Conservation (phyloP, 2,797 vertebrate genomes). For the Carcharodon carcharias region DNA sequence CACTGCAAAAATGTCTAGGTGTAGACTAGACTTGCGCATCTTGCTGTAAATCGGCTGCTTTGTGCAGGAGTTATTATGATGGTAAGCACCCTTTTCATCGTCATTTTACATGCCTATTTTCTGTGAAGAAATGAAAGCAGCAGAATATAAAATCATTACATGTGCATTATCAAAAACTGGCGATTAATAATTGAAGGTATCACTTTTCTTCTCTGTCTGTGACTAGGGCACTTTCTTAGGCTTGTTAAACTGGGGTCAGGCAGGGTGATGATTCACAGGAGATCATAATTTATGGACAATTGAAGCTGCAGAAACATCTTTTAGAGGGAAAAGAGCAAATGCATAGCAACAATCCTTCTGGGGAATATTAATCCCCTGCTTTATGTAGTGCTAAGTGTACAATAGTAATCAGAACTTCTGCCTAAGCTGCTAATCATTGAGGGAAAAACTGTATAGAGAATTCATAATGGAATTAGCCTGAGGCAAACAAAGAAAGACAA, state of each 20-base stretch:
- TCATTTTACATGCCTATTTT: conserved; percentile 40
- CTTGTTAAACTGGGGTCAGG: conserved; percentile 82
- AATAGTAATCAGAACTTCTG: conserved; percentile 99
- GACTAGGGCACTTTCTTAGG: conserved; percentile 70
- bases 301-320: conserved; percentile 97
- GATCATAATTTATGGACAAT: conserved; percentile 99
- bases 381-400: conserved; percentile 99
- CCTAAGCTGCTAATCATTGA: conserved; percentile 99
- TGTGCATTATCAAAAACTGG: conserved; percentile 61
- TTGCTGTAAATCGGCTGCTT: not conserved
- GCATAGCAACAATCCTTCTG: conserved; percentile 98
- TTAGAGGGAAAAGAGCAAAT: conserved; percentile 89
- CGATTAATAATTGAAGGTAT: conserved; percentile 93
- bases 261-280: conserved; percentile 92
- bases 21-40: not conserved
- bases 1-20: not conserved
- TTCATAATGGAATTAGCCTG: conserved; percentile 99
- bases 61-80: not conserved
- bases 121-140: conserved; percentile 39
- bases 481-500: conserved; percentile 89
- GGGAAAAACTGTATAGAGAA: conserved; percentile 99
- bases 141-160: conserved; percentile 54
- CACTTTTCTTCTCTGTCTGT: conserved; percentile 68
- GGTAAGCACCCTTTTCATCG: not conserved
- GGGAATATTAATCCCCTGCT: conserved; percentile 99